These are phyloP conservation scores for Cyaniris semiargus DNA, from an alignment of 2,888 invertebrate genomes.

Conservation along the genomic window DNA sequence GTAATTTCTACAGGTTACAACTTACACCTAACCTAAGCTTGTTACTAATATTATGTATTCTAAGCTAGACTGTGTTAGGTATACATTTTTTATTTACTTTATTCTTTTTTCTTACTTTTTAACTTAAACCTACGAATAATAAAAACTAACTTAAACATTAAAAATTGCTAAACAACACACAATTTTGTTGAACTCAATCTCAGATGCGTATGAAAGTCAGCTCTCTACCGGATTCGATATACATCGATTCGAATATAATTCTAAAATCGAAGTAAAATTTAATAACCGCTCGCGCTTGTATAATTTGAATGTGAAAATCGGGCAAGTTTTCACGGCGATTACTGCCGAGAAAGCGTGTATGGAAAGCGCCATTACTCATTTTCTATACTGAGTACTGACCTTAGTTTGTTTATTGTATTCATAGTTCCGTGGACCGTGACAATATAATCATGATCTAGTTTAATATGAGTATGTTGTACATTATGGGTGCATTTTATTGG, in stretches of 20 bases:
- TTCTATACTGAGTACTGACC: constrained; percentile 21
- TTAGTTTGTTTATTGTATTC: not conserved
- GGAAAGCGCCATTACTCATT: constrained; percentile 13
- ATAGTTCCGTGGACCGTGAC: constrained; percentile 1
- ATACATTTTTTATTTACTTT: no score
- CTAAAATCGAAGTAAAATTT: constrained; percentile 2
- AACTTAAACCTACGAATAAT: no score
- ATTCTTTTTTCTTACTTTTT: no score
- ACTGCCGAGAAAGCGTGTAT: constrained; percentile 30
- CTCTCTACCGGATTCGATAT: not conserved
- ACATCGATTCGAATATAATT: not conserved
- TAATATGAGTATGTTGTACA: not conserved
- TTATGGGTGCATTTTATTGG: no score
- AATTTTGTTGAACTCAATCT: not conserved
- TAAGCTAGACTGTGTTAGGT: no score
- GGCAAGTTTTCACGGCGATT: constrained; percentile 7
- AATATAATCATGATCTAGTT: not conserved
- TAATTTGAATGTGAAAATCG: constrained; percentile 22
- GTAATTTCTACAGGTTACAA: no score
- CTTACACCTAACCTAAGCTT: no score
- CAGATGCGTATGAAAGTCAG: not conserved
- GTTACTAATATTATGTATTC: no score
- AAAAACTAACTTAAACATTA: no score
- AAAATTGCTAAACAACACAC: no score
- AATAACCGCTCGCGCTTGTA: not conserved